Conservation (phyloP, 2,888 invertebrate genomes). For the Laspeyria flexula region DNA sequence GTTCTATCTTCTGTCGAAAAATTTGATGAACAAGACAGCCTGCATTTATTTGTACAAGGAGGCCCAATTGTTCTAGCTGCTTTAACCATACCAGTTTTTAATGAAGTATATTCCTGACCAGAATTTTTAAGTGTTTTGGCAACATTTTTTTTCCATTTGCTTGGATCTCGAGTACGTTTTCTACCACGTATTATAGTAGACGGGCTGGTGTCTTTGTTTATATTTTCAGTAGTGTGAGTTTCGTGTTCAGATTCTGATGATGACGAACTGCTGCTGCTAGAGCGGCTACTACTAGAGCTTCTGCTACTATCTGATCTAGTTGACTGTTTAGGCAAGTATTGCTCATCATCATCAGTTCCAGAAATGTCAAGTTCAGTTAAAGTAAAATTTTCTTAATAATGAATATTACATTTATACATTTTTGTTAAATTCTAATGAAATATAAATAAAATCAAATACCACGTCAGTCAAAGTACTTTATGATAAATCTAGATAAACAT, state of each 20-base stretch:
- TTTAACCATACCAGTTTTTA: background rate
- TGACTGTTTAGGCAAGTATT: background rate
- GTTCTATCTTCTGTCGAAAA: background rate
- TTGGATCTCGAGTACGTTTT: background rate
- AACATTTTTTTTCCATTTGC: background rate
- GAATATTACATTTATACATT: too few species aligned
- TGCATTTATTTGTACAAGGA: background rate
- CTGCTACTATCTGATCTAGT: background rate
- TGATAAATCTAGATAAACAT: too few species aligned
- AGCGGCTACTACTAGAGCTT: background rate
- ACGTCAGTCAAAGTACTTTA: too few species aligned
- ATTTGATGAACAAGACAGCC: background rate
- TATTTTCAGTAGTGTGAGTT: background rate
- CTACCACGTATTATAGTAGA: background rate
- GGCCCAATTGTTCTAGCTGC: background rate
- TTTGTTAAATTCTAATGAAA: too few species aligned
- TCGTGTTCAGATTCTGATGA: background rate
- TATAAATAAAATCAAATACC: too few species aligned
- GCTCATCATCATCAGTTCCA: background rate
- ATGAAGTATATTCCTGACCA: constrained; percentile 1
- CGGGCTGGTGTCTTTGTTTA: background rate
- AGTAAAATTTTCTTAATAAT: too few species aligned
- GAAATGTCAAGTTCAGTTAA: background rate
- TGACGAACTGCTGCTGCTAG: background rate
- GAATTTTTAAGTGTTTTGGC: background rate